phyloP scores from a whole-genome alignment of 2,888 invertebrate genomes.

The Ommatoiulus sabulosus region DNA sequence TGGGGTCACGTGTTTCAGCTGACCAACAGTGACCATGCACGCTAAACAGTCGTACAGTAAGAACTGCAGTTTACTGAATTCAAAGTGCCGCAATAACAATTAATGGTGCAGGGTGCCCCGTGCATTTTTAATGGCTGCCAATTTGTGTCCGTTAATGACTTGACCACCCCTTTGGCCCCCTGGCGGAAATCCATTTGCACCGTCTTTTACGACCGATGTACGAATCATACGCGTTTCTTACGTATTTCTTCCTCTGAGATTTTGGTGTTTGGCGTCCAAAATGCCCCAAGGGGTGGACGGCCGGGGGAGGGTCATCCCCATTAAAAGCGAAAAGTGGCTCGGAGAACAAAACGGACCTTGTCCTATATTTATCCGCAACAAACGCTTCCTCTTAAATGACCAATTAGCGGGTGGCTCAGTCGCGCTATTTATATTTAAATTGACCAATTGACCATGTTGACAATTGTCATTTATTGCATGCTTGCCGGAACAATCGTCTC shows the following conservation, averaged over 20 bases:
- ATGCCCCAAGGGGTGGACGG: too few relatives aligned
- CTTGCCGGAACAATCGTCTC: too few relatives aligned
- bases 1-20: too few relatives aligned
- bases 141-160: background rate
- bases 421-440: background rate
- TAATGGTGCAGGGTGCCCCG: background rate
- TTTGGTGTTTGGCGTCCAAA: too few relatives aligned
- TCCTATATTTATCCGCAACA: background rate
- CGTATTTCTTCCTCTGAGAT: background rate
- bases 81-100: background rate
- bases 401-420: too few relatives aligned
- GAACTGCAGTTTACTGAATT: too few relatives aligned
- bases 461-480: background rate
- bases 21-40: too few relatives aligned
- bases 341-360: background rate
- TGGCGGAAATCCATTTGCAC: background rate
- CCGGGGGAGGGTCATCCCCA: too few relatives aligned
- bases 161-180: background rate
- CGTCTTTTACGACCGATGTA: background rate
- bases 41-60: too few relatives aligned
- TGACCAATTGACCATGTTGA: background rate
- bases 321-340: too few relatives aligned
- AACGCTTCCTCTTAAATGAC: background rate
- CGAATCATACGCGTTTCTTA: background rate
- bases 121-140: background rate